Base-by-base conservation (phyloP, 2,888 invertebrate genomes). In the Lepidocyrtoides sp. region DNA sequence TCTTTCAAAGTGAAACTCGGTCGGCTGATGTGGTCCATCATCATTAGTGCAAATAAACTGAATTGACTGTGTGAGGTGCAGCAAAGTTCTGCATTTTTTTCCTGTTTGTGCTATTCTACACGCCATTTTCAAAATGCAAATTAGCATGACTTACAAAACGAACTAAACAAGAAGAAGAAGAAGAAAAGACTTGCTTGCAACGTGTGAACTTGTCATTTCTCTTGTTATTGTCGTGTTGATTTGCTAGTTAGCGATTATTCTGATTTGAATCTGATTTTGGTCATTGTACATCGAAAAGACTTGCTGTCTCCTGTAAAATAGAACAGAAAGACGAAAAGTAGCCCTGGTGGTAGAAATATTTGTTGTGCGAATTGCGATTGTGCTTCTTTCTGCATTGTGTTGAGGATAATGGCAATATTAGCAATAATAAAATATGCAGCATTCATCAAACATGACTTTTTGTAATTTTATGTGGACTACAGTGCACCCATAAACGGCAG, bases 261-360 rank as follows among this genome's bases (percentile, higher is more conserved):
- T 66, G 81, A 91, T 91, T 91, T 69, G 69, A 75, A 91, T 91
- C 66, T 85, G 26, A 23, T 89, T 84, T 91, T 85, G 85, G 90
- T 63, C 90, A 90, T 69, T 69, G 60, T 41, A 7, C 51, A 20
- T 51, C 14, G 17, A 29, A 66, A 44, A 54, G 48, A 20, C 32
- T 41, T 32, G 83, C 69, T 87, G 72, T 48, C 51, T 83, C 51
- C 7, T 32, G 26, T 20, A 85, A 86, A 77, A 86, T 81, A 81
- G 87, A 81, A 66, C 81, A 54, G 66, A 69, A 41, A 75, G 32
- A 66, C 17, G 60, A 44, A 77, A 26, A 7, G 63, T 36, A 7
- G 36, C 36, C 3, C 36, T 36, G 36, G 36, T 36, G 36, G 7
- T 7, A n/a, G n/a, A n/a, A n/a, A n/a, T 36, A 7, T 36, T 36